Conservation (phyloP, 2,888 invertebrate species). For the Chelonus formosanus region DNA sequence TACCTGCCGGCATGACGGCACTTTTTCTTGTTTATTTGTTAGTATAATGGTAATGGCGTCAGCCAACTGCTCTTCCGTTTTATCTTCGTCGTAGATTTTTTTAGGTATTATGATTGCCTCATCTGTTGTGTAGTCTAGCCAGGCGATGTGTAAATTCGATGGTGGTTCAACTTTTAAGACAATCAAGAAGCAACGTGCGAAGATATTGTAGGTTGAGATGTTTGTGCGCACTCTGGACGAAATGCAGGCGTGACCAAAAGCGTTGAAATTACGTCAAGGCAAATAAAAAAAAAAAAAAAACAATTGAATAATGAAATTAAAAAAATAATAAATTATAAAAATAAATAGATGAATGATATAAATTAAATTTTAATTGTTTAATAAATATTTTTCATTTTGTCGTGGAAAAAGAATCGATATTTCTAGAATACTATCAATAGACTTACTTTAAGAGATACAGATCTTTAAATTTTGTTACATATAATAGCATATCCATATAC, state of each 20-base stretch:
- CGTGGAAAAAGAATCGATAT: too few species aligned
- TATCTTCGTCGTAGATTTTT: background rate
- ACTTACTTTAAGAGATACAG: too few species aligned
- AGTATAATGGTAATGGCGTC: background rate
- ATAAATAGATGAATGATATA: constrained; percentile 38
- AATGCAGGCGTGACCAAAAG: constrained; percentile 30
- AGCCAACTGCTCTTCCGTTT: constrained; percentile 1
- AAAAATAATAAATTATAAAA: constrained; percentile 43
- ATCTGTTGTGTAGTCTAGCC: too few species aligned
- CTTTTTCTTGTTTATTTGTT: constrained; percentile 6
- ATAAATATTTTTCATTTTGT: background rate
- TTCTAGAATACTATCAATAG: too few species aligned
- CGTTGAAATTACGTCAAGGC: constrained; percentile 52
- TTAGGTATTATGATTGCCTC: background rate
- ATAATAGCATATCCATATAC: too few species aligned
- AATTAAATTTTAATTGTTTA: background rate
- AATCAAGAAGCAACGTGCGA: constrained; percentile 1
- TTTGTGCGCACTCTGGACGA: constrained; percentile 15
- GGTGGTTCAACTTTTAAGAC: background rate
- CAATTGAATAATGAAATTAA: constrained; percentile 44
- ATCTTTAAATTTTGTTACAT: too few species aligned
- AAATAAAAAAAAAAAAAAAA: too few species aligned
- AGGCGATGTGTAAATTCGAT: too few species aligned
- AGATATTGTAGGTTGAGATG: constrained; percentile 1
- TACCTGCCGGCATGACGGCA: constrained; percentile 71